Conservation (phyloP, 2,797 vertebrate species). For the Cichlasoma orientale region DNA sequence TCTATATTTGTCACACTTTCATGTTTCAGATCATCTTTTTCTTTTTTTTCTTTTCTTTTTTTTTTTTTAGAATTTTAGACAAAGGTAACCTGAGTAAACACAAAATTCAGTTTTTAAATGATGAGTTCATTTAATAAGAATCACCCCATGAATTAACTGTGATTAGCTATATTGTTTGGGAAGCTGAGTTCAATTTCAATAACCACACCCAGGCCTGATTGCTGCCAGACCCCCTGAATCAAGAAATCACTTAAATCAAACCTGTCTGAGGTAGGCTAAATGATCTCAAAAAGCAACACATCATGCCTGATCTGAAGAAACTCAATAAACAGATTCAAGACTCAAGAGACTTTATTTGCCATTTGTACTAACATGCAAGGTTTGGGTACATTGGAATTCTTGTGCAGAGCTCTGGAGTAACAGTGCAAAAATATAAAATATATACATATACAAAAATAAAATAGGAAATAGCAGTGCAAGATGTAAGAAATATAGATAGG, state of each 20-base stretch:
- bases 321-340: too few relatives aligned
- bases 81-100: background rate
- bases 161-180: background rate
- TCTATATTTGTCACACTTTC: background rate
- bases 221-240: background rate
- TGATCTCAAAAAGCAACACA: background rate
- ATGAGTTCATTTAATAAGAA: background rate
- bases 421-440: too few relatives aligned
- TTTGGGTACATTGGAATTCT: too few relatives aligned
- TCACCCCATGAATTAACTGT: background rate
- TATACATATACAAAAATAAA: too few relatives aligned
- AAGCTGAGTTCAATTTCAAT: background rate
- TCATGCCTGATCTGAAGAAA: background rate
- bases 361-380: too few relatives aligned
- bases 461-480: too few relatives aligned
- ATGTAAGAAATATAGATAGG: too few relatives aligned
- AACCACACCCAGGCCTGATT: background rate
- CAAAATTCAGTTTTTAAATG: background rate
- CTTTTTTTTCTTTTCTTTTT: too few relatives aligned
- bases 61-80: background rate
- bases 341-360: too few relatives aligned
- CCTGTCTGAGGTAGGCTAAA: background rate
- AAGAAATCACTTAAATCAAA: background rate
- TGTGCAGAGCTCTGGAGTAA: too few relatives aligned
- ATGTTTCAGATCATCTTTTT: background rate